Evolutionary conservation across 2,888 invertebrate species (phyloP), one percentile per base, ranked within the genome.

Genomic region (Folsomia candida): DNA sequence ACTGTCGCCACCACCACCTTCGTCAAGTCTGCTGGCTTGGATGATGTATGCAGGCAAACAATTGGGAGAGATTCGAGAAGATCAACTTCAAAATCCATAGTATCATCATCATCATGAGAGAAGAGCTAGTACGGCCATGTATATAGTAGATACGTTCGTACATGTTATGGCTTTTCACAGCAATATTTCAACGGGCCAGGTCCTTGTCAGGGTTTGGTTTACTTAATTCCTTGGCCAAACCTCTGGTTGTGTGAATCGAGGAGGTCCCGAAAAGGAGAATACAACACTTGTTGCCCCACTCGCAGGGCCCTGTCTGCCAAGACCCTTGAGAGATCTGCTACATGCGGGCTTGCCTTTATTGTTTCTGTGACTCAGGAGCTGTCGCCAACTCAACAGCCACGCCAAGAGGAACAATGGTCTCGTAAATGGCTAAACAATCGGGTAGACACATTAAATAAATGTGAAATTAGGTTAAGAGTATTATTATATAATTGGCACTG

Each of bases 391-490:
- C 63, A 3, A 37, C 63, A 28, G 37, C 63, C 29, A 22, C 63
- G 24, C 28, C 22, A 24, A 14, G 18, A 37, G 63, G 20, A 64
- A 64, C 63, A 64, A 64, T 64, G 25, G 47, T 18, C 28, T 4
- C n/a, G 63, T 64, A 64, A 64, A 64, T 64, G 63, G 63, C 25
- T 64, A 64, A 64, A 64, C 63, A 64, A 64, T 64, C 63, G 51
- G 63, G 63, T 64, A 64, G 63, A 64, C 63, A 64, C 47, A 51
- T 54, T 54, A 64, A 64, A 37, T 64, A 64, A 51, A 64, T 64
- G 63, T 37, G 47, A 64, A 64, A 64, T 64, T 64, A 64, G 63
- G 63, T 64, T 64, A 64, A 64, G 61, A 64, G 63, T 24, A 64
- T 64, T 64, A 64, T 64, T 64, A 24, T 64, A 64, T 64, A 64